Evolutionary conservation across 2,113 vertebrate species (phyloP).

Genomic region (Gnathochromis pfefferi): DNA sequence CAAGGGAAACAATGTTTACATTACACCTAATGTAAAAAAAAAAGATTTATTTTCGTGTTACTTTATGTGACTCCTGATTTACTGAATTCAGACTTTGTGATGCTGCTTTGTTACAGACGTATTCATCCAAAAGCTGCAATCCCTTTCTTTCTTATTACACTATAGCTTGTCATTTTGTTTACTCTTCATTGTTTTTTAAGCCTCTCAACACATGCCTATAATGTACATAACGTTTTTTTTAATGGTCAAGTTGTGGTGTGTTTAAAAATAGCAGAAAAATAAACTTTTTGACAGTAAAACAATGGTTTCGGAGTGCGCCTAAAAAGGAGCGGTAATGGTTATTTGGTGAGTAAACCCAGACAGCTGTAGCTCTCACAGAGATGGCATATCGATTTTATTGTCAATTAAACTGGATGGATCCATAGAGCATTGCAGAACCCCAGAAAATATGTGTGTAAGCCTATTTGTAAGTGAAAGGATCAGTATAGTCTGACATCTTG

Average conservation of each 20-base stretch:
- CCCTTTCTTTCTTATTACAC: neutral
- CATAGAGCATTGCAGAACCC: neutral
- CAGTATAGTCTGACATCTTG: neutral
- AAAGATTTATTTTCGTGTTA: neutral
- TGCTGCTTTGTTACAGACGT: neutral
- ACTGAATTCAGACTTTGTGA: neutral
- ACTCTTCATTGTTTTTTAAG: neutral
- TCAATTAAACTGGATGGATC: neutral
- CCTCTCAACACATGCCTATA: neutral
- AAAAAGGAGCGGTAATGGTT: neutral
- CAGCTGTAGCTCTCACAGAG: neutral
- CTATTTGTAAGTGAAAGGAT: neutral
- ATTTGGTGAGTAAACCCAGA: neutral
- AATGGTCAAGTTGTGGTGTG: neutral
- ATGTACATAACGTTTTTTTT: neutral
- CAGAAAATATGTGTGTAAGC: neutral
- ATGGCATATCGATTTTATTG: slow-evolving; percentile 12
- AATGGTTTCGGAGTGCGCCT: neutral
- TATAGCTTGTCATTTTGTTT: neutral
- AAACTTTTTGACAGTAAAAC: neutral
- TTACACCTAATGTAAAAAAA: neutral
- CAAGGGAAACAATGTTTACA: neutral
- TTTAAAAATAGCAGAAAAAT: neutral
- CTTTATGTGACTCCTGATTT: neutral
- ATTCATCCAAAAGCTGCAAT: neutral